Evolutionary conservation across 2,113 vertebrate genomes (phyloP).

Genomic region (Salminus brasiliensis): DNA sequence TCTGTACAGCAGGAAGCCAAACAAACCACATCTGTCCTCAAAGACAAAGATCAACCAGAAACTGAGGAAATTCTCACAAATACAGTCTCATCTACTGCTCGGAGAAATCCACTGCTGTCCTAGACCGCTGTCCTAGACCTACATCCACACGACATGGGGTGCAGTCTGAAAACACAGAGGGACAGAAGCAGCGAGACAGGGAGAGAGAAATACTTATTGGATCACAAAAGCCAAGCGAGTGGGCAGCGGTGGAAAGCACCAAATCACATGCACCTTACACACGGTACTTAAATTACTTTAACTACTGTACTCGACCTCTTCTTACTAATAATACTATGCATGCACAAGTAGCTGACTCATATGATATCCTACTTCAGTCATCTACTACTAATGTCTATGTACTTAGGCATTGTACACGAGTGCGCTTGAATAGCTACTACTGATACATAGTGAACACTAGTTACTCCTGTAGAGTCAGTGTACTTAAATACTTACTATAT

Average conservation of each 20-base stretch:
- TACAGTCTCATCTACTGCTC: not conserved
- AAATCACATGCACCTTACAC: not conserved
- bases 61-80: not conserved
- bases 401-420: too few species aligned
- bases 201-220: not conserved
- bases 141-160: not conserved
- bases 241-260: not conserved
- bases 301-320: not conserved
- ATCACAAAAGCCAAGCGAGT: not conserved
- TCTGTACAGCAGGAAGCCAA: constrained; percentile 17
- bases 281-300: not conserved
- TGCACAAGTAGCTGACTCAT: not conserved
- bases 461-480: too few species aligned
- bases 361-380: too few species aligned
- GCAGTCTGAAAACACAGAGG: not conserved
- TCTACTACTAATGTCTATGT: too few species aligned
- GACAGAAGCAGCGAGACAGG: not conserved
- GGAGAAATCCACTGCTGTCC: too few species aligned
- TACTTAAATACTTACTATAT: too few species aligned
- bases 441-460: too few species aligned
- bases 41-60: not conserved
- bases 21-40: not conserved
- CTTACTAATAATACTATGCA: not conserved
- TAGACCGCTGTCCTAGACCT: too few species aligned
- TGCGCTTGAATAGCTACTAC: too few species aligned